A percentile compares a stretch with the other conserved stretches of the same genome.
phyloP scores from a whole-genome alignment of 2,113 vertebrate genomes.

The Lepus timidus region DNA sequence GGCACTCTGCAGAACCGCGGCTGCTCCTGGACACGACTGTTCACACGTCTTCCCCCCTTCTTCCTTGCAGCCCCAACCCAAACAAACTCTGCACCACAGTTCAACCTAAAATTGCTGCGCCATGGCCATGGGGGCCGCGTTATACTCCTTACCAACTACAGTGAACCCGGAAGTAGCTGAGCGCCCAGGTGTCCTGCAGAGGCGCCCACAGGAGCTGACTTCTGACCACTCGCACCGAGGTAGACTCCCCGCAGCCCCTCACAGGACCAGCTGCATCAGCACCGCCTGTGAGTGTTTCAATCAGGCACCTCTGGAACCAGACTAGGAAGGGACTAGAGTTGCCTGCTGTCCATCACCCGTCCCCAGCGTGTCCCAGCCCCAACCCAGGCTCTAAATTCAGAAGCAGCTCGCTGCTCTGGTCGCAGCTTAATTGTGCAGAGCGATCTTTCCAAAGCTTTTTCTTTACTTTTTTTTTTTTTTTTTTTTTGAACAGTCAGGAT shows the following conservation, averaged over 20 bases:
- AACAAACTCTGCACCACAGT: too few species aligned
- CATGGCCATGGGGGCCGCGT: rapidly evolving
- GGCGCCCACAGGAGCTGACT: too few species aligned
- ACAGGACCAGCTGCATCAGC: too few species aligned
- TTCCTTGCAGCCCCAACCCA: too few species aligned
- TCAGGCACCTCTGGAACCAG: not conserved
- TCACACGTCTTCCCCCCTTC: rapidly evolving
- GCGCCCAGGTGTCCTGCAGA: too few species aligned
- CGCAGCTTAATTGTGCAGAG: constrained; percentile 40
- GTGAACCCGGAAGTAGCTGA: not conserved
- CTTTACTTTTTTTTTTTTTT: not conserved
- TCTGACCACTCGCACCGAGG: too few species aligned
- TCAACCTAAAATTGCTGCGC: not conserved
- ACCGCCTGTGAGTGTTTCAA: too few species aligned
- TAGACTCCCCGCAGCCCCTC: too few species aligned
- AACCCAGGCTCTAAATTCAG: not conserved
- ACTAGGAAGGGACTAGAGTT: rapidly evolving
- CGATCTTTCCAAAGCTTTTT: constrained; percentile 61
- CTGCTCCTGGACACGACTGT: not conserved
- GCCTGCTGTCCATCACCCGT: not conserved
- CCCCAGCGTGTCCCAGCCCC: not conserved
- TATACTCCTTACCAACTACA: not conserved
- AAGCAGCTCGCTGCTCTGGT: not conserved
- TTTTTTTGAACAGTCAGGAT: constrained; percentile 73
- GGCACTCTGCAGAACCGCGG: not conserved